Evolutionary conservation across 1,140 invertebrate species (phyloP), one percentile per base, ranked within the genome.

Genomic region (Saccostrea glomerata): DNA sequence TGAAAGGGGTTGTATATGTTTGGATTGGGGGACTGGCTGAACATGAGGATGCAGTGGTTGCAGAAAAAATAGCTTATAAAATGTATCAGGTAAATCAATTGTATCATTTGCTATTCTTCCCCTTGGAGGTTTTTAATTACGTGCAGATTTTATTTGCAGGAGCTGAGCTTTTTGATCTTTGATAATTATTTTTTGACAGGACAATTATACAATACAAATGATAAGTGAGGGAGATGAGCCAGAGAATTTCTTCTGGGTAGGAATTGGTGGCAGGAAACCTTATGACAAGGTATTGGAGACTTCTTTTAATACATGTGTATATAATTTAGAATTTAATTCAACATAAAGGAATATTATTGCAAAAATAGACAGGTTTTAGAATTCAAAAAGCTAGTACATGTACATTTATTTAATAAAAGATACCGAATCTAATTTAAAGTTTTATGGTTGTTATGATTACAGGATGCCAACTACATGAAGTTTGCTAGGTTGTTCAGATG

Each of bases 191-290:
- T 89, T 87, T 90, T 89, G 0, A 6, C 86, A 95, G 94, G 92
- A 95, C 87, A 91, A 92, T 56, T 95, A 94, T 91, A 94, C 94
- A 25, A 93, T 95, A 70, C 95, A 95, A 89, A 94, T 95, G 91
- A 93, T 99, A 77, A 98, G 97, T 91, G 99, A 99, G 96, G 98
- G 99, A 55, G 98, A 99, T 94, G 99, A 99, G 95, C 98, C 99
- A 4, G 98, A 99, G 93, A 99, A 99, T 94, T 99, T 99, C 96
- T 99, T 99, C 94, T 99, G 99, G 99, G 97, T 99, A 73, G 98
- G 97, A 36, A 95, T 99, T 15, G 98, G 98, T 86, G 98, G 98
- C 0, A 97, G 97, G 90, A 99, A 99, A 94, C 96, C 97, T 0
- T 99, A 99, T 94, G 98, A 99, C 36, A 96, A 91, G 89, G 95